phyloP scores from a whole-genome alignment of 2,797 vertebrate species.

The Coendou prehensilis region DNA sequence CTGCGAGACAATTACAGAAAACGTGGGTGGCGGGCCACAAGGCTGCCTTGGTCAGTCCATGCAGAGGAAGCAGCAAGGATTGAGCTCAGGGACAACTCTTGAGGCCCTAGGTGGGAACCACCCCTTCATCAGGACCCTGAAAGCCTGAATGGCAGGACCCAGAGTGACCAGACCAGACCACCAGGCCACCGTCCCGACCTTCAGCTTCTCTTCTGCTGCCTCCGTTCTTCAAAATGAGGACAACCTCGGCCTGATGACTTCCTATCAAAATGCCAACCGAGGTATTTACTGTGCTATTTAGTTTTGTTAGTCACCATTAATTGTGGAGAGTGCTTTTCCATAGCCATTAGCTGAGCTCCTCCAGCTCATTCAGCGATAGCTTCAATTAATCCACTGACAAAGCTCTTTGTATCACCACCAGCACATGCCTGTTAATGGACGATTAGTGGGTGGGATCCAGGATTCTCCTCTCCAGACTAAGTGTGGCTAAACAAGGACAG shows the following conservation, averaged over 20 bases:
- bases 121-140: neutral
- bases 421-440: constrained; percentile 11
- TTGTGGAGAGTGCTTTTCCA: constrained; percentile 54
- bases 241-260: neutral
- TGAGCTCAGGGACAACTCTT: too few species aligned
- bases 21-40: accelerated
- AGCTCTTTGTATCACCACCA: constrained; percentile 33
- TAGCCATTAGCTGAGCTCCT: constrained; percentile 72
- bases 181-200: accelerated
- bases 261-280: constrained; percentile 35
- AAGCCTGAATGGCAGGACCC: neutral
- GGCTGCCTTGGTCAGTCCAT: neutral
- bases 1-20: neutral
- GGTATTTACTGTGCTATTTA: constrained; percentile 67
- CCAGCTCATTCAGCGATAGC: neutral
- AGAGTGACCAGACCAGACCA: neutral
- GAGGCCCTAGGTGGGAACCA: accelerated
- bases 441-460: neutral
- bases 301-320: constrained; percentile 72
- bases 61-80: accelerated
- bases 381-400: constrained; percentile 70
- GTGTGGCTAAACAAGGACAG: neutral
- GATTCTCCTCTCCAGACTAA: constrained; percentile 45
- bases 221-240: neutral
- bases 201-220: too few species aligned